These are phyloP conservation scores for Setophaga petechia DNA, from an alignment of 2,113 vertebrate species.

Conservation along the genomic window DNA sequence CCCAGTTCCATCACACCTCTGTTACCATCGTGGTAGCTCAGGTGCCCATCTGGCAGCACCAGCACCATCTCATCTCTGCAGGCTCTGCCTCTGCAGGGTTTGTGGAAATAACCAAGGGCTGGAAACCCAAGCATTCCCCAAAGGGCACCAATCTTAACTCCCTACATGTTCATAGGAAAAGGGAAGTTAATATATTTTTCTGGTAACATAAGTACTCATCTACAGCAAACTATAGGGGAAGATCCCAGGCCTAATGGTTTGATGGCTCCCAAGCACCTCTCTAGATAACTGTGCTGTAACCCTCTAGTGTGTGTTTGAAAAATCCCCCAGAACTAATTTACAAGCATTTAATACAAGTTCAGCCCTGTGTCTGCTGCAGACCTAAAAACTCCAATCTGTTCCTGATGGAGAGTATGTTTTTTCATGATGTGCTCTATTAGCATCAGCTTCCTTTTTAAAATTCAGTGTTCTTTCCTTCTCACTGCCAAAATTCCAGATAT, in stretches of 20 bases:
- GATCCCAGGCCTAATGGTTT: background rate
- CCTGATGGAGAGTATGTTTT: background rate
- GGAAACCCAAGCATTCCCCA: background rate
- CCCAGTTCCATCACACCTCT: background rate
- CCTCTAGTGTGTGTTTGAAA: background rate
- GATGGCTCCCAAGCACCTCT: background rate
- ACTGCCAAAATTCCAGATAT: background rate
- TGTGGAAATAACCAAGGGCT: background rate
- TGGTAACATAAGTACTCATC: background rate
- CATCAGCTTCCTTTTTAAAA: background rate
- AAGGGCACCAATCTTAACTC: background rate
- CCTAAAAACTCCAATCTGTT: background rate
- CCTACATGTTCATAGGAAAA: background rate
- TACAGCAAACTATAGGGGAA: background rate
- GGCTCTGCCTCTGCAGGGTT: background rate
- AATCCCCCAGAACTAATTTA: background rate
- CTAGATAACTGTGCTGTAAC: background rate
- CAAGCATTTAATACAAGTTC: background rate
- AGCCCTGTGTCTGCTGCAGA: background rate
- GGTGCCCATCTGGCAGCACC: fast-evolving
- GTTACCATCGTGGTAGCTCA: fast-evolving
- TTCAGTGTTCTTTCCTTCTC: background rate
- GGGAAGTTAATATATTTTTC: background rate
- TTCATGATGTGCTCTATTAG: background rate
- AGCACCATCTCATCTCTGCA: background rate